Evolutionary conservation across 1,140 invertebrate genomes (phyloP).

Genomic region (Artemia franciscana): DNA sequence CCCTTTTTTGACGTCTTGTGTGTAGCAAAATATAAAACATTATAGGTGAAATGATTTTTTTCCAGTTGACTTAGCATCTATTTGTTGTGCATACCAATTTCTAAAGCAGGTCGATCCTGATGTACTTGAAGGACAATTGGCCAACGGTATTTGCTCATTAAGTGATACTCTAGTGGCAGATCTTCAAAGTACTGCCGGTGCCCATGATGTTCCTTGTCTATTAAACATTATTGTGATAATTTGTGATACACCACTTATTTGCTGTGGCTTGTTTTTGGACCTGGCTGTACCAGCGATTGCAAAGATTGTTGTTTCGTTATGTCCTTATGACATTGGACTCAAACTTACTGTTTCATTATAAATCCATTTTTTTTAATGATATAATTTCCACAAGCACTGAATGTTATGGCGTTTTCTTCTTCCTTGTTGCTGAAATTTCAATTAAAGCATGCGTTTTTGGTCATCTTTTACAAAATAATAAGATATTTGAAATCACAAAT

Average conservation of each 20-base stretch:
- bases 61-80: conserved; percentile 24
- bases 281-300: conserved; percentile 54
- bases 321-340: no score
- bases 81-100: conserved; percentile 34
- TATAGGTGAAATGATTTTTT: no score
- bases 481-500: no score
- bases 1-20: no score
- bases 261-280: conserved; percentile 55
- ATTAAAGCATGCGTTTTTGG: no score
- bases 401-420: no score
- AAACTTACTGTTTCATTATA: no score
- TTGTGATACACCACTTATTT: conserved; percentile 61
- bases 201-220: conserved; percentile 25
- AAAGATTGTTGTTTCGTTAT: conserved; percentile 43
- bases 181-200: conserved; percentile 28
- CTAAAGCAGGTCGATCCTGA: conserved; percentile 28
- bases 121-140: conserved; percentile 42
- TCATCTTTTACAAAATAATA: no score
- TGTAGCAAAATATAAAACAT: no score
- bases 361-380: no score
- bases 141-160: conserved; percentile 47
- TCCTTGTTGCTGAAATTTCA: no score
- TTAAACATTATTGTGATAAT: conserved; percentile 62
- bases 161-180: conserved; percentile 47
- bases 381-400: no score